Base-by-base conservation (phyloP, 2,888 invertebrate species). In the Microchrysa polita region DNA sequence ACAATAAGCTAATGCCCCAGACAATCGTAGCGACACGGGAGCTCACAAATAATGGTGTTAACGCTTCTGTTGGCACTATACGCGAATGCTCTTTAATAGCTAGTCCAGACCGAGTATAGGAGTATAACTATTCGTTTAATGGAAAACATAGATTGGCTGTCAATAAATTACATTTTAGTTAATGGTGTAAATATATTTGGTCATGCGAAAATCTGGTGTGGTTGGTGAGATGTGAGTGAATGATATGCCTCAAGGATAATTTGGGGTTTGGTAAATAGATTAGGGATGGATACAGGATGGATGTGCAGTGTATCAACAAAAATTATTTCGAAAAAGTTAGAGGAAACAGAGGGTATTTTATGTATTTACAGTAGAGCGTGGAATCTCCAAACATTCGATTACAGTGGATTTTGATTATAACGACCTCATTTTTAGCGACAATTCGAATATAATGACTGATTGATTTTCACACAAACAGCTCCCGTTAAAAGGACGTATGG, bases 31-130 rank as follows among this genome's bases (percentile, higher is more conserved):
- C 55, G 27, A 20, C 22, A 55, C 10, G 2, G 55, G 55, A 20
- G 55, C 14, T 55, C 22, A 55, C 22, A 48, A 48, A 48, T 55
- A 55, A 20, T 55, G 18, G 22, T 55, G 55, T 55, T 55, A 55
- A 20, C 55, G 18, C 55, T 20, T 48, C 48, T 48, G 48, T 48
- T 48, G 48, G 48, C 16, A n/a, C 48, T 48, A n/a, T n/a, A n/a
- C 48, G 12, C 2, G 4, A 48, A 48, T 48, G 48, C 16, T 4
- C 48, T 34, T 34, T 48, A 48, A 48, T 48, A 48, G 48, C 48
- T 48, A 48, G 48, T 12, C 27, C 27, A 2, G 27, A 34, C 27
- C 27, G 27, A 34, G 27, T n/a, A 34, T 34, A 34, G 2, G 7
- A 2, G 7, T 34, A 34, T 7, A 5, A 48, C 48, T 48, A 48